These are phyloP conservation scores for Eupsittula cactorum DNA, from an alignment of 2,113 vertebrate genomes.

Conservation along the genomic window DNA sequence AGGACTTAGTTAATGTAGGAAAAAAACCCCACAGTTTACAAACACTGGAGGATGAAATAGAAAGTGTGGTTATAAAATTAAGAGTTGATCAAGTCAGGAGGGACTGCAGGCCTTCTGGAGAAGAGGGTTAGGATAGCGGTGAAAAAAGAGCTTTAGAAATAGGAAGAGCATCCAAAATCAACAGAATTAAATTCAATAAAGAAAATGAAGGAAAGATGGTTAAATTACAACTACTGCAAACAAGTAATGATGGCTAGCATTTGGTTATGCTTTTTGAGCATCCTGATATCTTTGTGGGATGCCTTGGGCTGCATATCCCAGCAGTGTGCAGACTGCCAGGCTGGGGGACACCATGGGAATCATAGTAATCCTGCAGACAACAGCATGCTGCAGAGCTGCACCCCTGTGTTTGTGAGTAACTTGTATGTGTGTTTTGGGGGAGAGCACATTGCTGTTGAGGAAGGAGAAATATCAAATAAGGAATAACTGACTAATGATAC, in stretches of 20 bases:
- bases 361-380: background rate
- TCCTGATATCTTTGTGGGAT: background rate
- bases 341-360: background rate
- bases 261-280: background rate
- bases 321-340: background rate
- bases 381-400: background rate
- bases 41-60: slow-evolving; percentile 31
- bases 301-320: background rate
- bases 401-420: background rate
- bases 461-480: background rate
- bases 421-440: background rate
- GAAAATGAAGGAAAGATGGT: background rate
- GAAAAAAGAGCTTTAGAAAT: background rate
- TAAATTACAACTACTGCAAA: background rate
- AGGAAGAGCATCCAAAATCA: slow-evolving; percentile 1
- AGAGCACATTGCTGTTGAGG: background rate
- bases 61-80: background rate
- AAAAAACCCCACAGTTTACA: background rate
- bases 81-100: background rate
- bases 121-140: background rate
- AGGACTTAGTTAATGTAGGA: slow-evolving; percentile 25
- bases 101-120: background rate
- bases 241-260: no score
- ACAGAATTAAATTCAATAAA: background rate
- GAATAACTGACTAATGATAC: background rate